Evolutionary conservation across 1,140 invertebrate species (phyloP).

Genomic region (Nephotettix cincticeps): DNA sequence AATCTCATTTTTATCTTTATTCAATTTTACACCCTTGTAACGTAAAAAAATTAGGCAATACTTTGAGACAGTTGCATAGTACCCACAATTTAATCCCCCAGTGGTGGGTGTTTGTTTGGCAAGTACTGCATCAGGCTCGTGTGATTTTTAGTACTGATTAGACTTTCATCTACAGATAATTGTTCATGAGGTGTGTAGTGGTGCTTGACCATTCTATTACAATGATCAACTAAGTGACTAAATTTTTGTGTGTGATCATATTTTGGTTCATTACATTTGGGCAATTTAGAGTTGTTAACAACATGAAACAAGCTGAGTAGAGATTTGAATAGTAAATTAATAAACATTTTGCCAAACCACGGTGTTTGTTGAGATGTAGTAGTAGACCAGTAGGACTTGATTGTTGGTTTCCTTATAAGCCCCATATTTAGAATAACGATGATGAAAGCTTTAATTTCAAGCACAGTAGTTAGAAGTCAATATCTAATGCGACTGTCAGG

Average conservation of each 20-base stretch:
- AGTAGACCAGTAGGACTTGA: no score
- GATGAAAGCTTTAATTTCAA: not conserved
- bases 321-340: not conserved
- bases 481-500: not conserved
- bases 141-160: not conserved
- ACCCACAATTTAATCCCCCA: no score
- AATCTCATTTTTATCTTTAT: no score
- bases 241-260: not conserved
- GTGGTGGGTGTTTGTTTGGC: not conserved
- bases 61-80: no score
- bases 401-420: no score
- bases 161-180: not conserved
- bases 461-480: not conserved
- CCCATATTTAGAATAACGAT: no score
- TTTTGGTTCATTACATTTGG: not conserved
- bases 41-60: no score
- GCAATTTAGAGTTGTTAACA: no score
- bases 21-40: not conserved
- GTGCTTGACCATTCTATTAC: no score
- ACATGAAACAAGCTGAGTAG: not conserved
- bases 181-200: not conserved
- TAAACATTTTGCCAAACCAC: not conserved
- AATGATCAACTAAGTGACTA: not conserved
- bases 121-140: not conserved
- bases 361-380: no score